Percentiles rank a stretch among this genome's conserved stretches.
phyloP scores from a whole-genome alignment of 2,888 invertebrate genomes.

The Cheilosia variabilis region DNA sequence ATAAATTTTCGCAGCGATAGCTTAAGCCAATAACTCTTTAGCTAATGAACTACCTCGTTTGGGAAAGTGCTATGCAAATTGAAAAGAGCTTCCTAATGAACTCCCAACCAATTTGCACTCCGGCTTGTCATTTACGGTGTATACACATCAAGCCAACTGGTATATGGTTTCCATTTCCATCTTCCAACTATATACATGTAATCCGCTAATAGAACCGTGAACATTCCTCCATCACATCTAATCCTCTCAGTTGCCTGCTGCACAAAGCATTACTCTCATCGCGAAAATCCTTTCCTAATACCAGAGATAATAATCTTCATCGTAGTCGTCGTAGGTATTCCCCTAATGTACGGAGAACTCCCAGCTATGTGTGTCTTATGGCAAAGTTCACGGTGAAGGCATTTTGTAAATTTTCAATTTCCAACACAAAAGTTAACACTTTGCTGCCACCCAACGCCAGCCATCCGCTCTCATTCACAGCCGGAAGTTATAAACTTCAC shows the following conservation, averaged over 20 bases:
- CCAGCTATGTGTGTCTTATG: conserved; percentile 28
- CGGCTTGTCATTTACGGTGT: conserved; percentile 20
- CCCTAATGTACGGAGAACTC: conserved; percentile 2
- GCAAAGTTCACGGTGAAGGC: conserved; percentile 64
- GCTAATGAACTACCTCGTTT: conserved; percentile 38
- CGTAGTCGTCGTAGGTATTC: conserved; percentile 21
- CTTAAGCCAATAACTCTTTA: conserved; percentile 29
- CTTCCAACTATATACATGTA: conserved; percentile 14
- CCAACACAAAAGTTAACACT: conserved; percentile 62
- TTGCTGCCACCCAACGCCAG: conserved; percentile 6
- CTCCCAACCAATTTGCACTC: conserved; percentile 44
- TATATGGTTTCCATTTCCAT: background rate
- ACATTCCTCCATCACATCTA: conserved; percentile 6
- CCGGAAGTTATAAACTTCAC: conserved; percentile 65
- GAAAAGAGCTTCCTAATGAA: conserved; percentile 28
- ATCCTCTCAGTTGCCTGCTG: conserved; percentile 20
- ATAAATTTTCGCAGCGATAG: background rate
- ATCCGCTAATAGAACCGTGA: conserved; percentile 34
- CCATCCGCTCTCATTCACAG: conserved; percentile 29
- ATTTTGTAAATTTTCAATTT: conserved; percentile 71
- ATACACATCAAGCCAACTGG: conserved; percentile 17
- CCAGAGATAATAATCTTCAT: conserved; percentile 57
- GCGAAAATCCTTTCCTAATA: conserved; percentile 64
- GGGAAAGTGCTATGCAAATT: background rate
- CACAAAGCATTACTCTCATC: conserved; percentile 42